Evolutionary conservation across 2,113 vertebrate species (phyloP).

Genomic region (Prunella fulvescens): DNA sequence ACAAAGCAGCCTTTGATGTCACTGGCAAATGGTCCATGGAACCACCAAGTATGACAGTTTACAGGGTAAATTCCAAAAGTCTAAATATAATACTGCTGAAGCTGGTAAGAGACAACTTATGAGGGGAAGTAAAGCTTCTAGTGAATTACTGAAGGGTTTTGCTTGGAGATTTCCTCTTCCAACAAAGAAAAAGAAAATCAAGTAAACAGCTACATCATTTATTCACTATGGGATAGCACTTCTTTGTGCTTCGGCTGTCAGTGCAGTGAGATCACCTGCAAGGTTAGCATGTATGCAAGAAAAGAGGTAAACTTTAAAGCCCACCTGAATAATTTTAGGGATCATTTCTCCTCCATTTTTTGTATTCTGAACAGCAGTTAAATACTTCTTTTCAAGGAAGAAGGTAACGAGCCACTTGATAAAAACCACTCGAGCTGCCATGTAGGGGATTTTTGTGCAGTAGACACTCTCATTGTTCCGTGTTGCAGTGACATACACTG

Average conservation of each 20-base stretch:
- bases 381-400: conserved; percentile 97
- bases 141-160: background rate
- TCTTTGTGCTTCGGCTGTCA: background rate
- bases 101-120: background rate
- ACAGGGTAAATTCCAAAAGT: background rate
- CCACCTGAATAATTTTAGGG: conserved; percentile 94
- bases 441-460: conserved; percentile 92
- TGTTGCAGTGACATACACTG: conserved; percentile 83
- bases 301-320: background rate
- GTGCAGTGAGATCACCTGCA: background rate
- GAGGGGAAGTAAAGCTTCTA: background rate
- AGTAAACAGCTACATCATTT: background rate
- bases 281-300: rapidly evolving
- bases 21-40: background rate
- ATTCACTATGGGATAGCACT: background rate
- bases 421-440: conserved; percentile 94
- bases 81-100: background rate
- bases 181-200: background rate
- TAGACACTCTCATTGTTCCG: conserved; percentile 91
- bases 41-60: background rate
- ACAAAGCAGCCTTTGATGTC: background rate
- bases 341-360: conserved; percentile 92
- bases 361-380: conserved; percentile 79
- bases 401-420: conserved; percentile 99
- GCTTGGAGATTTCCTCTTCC: background rate